Evolutionary conservation across 92 coral and sea anemone genomes (phyloP), one percentile per base, ranked within the genome.

Genomic region (Desmophyllum pertusum): DNA sequence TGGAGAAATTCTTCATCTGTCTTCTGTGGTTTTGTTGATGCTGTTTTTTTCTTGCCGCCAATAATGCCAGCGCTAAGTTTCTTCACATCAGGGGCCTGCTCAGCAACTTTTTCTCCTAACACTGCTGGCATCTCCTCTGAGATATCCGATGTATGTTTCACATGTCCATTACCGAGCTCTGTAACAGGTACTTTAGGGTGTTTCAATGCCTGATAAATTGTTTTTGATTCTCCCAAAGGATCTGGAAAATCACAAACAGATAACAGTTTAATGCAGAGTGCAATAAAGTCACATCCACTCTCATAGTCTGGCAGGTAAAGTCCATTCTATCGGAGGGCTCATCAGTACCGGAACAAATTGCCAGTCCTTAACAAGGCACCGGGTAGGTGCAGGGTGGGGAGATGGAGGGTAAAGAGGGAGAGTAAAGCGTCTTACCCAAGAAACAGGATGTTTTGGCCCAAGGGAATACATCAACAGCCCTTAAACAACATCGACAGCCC

Each of bases 141-240:
- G 19, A 53, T 46, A 41, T 85, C 81, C 45, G 87, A 68, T 36
- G 62, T 69, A 10, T 85, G 89, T 36, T 90, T 89, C 18, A 81
- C 77, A 10, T 83, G 94, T 63, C 78, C 81, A 73, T 87, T 91
- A 14, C 76, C 91, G 57, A 80, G 38, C 11, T 72, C 87, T 23
- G 81, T 73, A 15, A 81, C 73, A 11, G 87, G 71, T n/a, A 37
- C 75, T 78, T 85, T 89, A n/a, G 87, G 79, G 27, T 70, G 82
- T 38, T 89, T 90, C 75, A 97, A 86, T 36, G 94, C 99, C 30
- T 91, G 94, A 77, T 88, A 97, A 66, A 94, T 91, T 40, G 98
- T 97, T 76, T 91, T 91, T 23, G 94, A 85, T 31, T 92, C 95
- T 14, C 90, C 95, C 50, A 97, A 82, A 43, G 98, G 99, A 80